Conservation (phyloP, 2,797 vertebrate species). For the Fundulus diaphanus region DNA sequence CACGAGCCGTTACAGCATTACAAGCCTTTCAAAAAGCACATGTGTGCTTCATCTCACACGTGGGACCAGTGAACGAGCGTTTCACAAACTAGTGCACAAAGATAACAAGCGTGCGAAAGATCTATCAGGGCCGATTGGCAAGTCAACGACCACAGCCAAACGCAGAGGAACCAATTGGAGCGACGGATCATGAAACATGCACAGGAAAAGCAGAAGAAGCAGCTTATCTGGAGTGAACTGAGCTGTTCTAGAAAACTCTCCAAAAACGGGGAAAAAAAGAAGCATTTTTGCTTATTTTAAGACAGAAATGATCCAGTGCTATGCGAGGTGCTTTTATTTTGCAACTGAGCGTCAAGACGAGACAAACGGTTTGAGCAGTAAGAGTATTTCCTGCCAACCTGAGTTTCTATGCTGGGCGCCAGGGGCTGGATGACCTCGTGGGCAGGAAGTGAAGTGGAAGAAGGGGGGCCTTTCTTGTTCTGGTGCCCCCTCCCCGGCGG, state of each 20-base stretch:
- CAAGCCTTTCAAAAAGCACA: slow-evolving; percentile 6
- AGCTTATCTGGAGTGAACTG: slow-evolving; percentile 31
- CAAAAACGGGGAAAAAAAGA: neutral
- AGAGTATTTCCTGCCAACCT: slow-evolving; percentile 78
- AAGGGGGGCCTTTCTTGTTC: slow-evolving; percentile 88
- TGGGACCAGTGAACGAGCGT: neutral
- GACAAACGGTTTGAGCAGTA: neutral
- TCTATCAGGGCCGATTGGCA: neutral
- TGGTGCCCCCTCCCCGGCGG: slow-evolving; percentile 89
- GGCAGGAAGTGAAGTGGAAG: slow-evolving; percentile 78
- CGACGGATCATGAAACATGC: neutral
- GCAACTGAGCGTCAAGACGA: neutral
- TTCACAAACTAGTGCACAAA: slow-evolving; percentile 18
- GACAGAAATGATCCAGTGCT: neutral
- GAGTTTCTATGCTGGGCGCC: slow-evolving; percentile 85
- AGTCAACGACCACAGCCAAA: neutral
- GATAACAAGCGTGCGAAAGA: slow-evolving; percentile 1
- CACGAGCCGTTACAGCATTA: neutral
- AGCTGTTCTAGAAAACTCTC: neutral
- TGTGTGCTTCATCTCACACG: slow-evolving; percentile 25
- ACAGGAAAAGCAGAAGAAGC: slow-evolving; percentile 37
- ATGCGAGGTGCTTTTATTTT: neutral
- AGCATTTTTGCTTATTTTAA: neutral
- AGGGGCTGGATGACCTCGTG: slow-evolving; percentile 91
- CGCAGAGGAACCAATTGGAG: slow-evolving; percentile 4